Conservation (phyloP, 2,113 vertebrate genomes). For the Megalops atlanticus region DNA sequence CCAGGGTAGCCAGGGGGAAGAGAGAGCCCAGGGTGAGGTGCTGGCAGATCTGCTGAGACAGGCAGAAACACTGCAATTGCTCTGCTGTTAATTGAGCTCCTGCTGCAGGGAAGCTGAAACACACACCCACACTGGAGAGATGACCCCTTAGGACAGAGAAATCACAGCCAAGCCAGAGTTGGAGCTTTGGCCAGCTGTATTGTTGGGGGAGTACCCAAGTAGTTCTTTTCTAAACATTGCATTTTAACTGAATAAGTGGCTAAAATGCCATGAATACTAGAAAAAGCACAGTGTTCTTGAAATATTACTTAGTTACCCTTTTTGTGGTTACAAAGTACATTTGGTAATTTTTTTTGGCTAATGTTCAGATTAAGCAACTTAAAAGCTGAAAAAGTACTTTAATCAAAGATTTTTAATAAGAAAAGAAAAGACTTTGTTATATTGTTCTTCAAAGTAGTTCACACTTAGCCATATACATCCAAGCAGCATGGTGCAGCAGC, state of each 20-base stretch:
- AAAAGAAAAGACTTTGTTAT: constrained; percentile 30
- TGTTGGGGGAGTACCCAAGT: constrained; percentile 32
- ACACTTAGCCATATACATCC: too few species aligned
- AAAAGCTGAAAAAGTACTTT: constrained; percentile 39
- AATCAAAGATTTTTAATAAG: constrained; percentile 36
- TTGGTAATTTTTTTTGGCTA: constrained; percentile 54
- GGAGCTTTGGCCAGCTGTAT: neutral
- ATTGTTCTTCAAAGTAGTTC: constrained; percentile 30
- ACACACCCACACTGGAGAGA: constrained; percentile 23
- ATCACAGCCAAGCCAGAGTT: neutral
- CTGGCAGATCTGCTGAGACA: constrained; percentile 69
- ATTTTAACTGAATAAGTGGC: constrained; percentile 5
- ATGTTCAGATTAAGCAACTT: constrained; percentile 57
- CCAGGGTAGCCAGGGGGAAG: constrained; percentile 64
- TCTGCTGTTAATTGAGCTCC: constrained; percentile 54
- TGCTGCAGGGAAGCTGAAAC: constrained; percentile 38
- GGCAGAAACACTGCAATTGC: constrained; percentile 51
- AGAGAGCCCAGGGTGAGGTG: constrained; percentile 55
- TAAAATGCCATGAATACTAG: constrained; percentile 1
- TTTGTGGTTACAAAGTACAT: constrained; percentile 52
- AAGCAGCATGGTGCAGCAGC: too few species aligned
- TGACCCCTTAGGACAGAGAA: constrained; percentile 18
- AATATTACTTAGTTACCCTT: constrained; percentile 52
- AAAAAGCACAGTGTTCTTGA: constrained; percentile 28
- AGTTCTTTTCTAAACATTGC: constrained; percentile 48